Evolutionary conservation across 2,113 vertebrate species (phyloP).

Genomic region (Rhinogobius similis): DNA sequence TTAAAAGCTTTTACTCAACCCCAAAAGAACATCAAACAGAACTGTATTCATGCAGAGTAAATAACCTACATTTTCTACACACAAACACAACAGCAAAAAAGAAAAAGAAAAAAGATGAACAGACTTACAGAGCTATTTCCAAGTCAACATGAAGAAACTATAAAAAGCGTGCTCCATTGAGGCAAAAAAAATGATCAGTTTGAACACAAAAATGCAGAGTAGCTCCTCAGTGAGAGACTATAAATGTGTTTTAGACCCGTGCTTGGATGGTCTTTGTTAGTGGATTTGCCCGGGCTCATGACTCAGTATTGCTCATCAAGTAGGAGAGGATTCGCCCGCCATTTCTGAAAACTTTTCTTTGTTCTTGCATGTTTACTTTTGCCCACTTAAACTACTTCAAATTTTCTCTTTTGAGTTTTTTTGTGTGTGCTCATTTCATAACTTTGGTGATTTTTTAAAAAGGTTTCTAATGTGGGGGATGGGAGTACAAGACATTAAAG

Average conservation of each 20-base stretch:
- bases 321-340: conserved; percentile 70
- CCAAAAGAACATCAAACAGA: background rate
- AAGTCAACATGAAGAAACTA: conserved; percentile 48
- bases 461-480: conserved; percentile 35
- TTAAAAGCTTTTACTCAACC: conserved; percentile 29
- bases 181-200: conserved; percentile 33
- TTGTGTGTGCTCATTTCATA: conserved; percentile 5
- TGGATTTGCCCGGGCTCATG: conserved; percentile 69
- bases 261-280: conserved; percentile 63
- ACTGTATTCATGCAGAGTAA: conserved; percentile 22
- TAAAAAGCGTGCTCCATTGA: conserved; percentile 46
- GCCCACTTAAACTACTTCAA: conserved; percentile 4
- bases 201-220: conserved; percentile 24
- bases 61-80: background rate
- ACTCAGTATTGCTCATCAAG: conserved; percentile 81
- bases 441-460: too few relatives aligned
- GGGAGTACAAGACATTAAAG: conserved; percentile 43
- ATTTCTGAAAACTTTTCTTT: conserved; percentile 72
- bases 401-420: conserved; percentile 7
- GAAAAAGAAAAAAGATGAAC: conserved; percentile 41
- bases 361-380: conserved; percentile 45
- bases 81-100: background rate
- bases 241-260: conserved; percentile 58
- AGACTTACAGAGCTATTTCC: conserved; percentile 45
- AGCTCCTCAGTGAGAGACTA: conserved; percentile 51